A percentile compares a stretch with the other conserved stretches of the same genome.
phyloP scores from a whole-genome alignment of 2,113 vertebrate genomes.

The Malurus elegans region DNA sequence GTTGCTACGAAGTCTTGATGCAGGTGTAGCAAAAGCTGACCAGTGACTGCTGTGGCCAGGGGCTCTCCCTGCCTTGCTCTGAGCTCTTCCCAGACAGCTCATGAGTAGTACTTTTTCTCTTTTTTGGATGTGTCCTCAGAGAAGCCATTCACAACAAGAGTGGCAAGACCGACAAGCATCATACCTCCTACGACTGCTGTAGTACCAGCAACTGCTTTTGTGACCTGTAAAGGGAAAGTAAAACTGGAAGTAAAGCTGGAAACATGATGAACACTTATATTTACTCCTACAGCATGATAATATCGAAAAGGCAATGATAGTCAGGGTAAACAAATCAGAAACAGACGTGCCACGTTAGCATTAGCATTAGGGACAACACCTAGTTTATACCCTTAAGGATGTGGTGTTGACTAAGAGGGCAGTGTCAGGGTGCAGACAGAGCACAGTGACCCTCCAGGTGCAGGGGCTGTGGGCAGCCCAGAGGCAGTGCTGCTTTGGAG shows the following conservation, averaged over 20 bases:
- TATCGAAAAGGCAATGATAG: background rate
- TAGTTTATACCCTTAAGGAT: background rate
- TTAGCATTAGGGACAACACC: background rate
- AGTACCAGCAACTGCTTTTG: background rate
- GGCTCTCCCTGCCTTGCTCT: fast-evolving
- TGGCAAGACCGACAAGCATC: background rate
- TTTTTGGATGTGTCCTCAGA: background rate
- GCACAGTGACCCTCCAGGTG: background rate
- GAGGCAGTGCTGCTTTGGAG: fast-evolving
- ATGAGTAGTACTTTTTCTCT: background rate
- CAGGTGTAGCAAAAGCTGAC: background rate
- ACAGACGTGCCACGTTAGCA: background rate
- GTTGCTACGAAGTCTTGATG: too few species aligned
- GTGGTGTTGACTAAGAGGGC: background rate
- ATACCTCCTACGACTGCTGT: background rate
- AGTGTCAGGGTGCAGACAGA: background rate
- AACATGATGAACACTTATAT: background rate
- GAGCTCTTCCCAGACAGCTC: background rate
- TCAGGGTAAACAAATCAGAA: background rate
- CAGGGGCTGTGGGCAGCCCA: too few species aligned
- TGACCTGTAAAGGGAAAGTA: background rate
- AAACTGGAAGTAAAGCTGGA: background rate
- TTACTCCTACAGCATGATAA: background rate
- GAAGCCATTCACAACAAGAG: background rate
- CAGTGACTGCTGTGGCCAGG: fast-evolving